phyloP scores from a whole-genome alignment of 2,113 vertebrate species.

The Osmerus mordax region DNA sequence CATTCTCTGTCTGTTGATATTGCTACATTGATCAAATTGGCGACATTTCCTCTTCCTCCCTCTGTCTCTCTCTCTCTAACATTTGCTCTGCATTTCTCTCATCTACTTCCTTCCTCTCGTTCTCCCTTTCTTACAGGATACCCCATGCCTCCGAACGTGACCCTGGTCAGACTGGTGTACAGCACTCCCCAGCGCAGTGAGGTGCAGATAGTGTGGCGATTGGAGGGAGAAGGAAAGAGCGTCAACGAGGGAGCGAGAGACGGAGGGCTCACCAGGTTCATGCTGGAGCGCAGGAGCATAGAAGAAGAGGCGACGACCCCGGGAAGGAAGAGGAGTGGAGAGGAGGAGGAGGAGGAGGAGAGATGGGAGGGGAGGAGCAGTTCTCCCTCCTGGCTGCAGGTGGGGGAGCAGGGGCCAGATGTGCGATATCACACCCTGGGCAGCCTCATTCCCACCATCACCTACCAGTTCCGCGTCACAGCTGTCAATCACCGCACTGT shows the following conservation, averaged over 20 bases:
- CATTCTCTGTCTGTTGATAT: not conserved
- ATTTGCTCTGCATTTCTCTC: not conserved
- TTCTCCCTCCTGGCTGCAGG: constrained; percentile 70
- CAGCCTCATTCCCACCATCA: constrained; percentile 74
- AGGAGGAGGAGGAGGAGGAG: not conserved
- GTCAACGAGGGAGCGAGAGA: constrained; percentile 36
- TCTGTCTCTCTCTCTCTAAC: not conserved
- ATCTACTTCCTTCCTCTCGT: not conserved
- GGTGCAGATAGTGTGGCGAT: constrained; percentile 82
- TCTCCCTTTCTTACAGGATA: constrained; percentile 63
- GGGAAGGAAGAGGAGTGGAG: constrained; percentile 12
- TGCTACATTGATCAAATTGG: not conserved
- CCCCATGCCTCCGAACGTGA: constrained; percentile 83
- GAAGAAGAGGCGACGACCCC: constrained; percentile 49
- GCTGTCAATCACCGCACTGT: constrained; percentile 83
- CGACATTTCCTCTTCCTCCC: not conserved
- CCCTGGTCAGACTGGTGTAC: constrained; percentile 75
- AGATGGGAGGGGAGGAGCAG: constrained; percentile 4
- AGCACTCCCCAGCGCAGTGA: constrained; percentile 74
- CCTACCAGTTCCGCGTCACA: constrained; percentile 80
- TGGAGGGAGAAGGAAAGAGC: constrained; percentile 58
- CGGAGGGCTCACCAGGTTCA: constrained; percentile 78
- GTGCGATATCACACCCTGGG: constrained; percentile 69
- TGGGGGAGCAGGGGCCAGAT: constrained; percentile 70
- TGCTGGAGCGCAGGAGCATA: constrained; percentile 70